These are phyloP conservation scores for Chydorus sphaericus DNA, from an alignment of 2,888 invertebrate genomes.

Conservation along the genomic window DNA sequence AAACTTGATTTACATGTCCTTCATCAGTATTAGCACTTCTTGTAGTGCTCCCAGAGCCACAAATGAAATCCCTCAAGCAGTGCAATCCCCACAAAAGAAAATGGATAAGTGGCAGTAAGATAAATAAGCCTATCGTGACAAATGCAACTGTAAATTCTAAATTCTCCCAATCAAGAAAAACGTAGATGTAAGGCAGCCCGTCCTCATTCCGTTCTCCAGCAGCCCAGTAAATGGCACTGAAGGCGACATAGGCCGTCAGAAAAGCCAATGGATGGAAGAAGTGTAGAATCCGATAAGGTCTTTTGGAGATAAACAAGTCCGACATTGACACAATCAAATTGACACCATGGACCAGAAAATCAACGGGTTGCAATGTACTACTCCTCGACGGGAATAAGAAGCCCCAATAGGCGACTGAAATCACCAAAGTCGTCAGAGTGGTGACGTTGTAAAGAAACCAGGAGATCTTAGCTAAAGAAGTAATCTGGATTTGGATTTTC, in stretches of 20 bases:
- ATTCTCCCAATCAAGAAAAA: conserved; percentile 56
- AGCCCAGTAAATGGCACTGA: conserved; percentile 50
- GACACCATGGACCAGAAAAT: conserved; percentile 55
- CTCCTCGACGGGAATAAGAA: conserved; percentile 49
- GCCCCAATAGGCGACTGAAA: conserved; percentile 62
- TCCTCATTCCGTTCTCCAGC: conserved; percentile 53
- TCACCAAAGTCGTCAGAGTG: conserved; percentile 52
- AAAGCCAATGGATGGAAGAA: conserved; percentile 22
- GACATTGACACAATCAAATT: conserved; percentile 57
- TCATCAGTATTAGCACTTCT: too few relatives aligned
- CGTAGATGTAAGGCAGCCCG: conserved; percentile 51
- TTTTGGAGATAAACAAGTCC: conserved; percentile 53
- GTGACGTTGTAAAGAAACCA: conserved; percentile 54
- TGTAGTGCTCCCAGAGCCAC: too few relatives aligned
- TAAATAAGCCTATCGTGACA: not conserved
- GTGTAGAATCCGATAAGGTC: conserved; percentile 48
- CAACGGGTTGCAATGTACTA: conserved; percentile 30
- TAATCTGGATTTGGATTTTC: not conserved
- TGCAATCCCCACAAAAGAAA: not conserved
- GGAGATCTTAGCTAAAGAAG: conserved; percentile 37
- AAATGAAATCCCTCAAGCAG: not conserved
- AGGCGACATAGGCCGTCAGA: conserved; percentile 31
- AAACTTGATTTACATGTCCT: too few relatives aligned
- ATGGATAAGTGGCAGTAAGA: not conserved
- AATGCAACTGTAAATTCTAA: conserved; percentile 32